phyloP scores from a whole-genome alignment of 2,797 vertebrate genomes.

The Thaleichthys pacificus region DNA sequence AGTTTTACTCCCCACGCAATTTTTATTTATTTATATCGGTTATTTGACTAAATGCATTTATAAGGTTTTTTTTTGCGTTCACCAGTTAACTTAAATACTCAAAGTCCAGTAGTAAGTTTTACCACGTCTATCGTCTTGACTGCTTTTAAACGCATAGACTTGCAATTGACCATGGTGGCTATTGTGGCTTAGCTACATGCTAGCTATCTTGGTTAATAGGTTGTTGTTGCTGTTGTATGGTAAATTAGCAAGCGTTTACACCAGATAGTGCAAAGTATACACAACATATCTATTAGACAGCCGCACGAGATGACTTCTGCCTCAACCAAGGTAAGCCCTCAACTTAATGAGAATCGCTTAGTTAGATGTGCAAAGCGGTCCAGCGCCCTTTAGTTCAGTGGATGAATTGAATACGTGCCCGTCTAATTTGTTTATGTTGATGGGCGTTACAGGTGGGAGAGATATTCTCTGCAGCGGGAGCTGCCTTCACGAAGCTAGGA shows the following conservation, averaged over 20 bases:
- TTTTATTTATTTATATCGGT: not conserved
- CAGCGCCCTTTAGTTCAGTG: not conserved
- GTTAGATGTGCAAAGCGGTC: not conserved
- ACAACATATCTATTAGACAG: not conserved
- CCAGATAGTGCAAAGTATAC: not conserved
- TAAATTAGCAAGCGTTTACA: slow-evolving; percentile 26
- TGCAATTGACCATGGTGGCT: slow-evolving; percentile 9
- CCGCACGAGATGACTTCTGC: slow-evolving; percentile 73
- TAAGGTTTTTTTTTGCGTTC: not conserved
- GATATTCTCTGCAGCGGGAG: slow-evolving; percentile 90
- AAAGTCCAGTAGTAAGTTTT: not conserved
- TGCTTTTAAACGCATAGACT: not conserved
- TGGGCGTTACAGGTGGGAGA: slow-evolving; percentile 81
- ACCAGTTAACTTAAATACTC: not conserved
- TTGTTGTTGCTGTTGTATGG: slow-evolving; percentile 38
- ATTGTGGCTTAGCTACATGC: slow-evolving; percentile 41
- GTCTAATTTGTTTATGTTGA: not conserved
- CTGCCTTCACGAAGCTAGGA: slow-evolving; percentile 88
- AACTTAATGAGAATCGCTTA: not conserved
- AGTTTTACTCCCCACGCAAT: not conserved
- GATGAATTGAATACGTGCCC: not conserved
- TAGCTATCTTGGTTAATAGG: slow-evolving; percentile 38
- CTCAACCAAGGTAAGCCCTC: slow-evolving; percentile 73
- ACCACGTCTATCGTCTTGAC: not conserved
- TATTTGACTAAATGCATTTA: not conserved